Base-by-base conservation (phyloP, 2,797 vertebrate species). In the Ctenopoma kingsleyae region DNA sequence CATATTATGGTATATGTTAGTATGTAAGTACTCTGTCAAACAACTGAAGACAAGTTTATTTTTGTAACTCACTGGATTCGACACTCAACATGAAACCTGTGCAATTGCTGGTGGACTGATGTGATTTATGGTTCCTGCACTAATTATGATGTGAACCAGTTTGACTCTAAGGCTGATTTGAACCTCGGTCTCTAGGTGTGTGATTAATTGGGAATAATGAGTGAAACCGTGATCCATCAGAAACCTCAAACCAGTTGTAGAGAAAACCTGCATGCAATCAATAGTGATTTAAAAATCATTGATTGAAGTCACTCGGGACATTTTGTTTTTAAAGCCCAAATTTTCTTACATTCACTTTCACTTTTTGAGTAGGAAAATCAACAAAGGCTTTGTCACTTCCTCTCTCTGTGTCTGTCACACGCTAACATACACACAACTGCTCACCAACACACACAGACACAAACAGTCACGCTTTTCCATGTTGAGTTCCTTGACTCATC, bases 401-500 rank as follows among this genome's bases (percentile, higher is more conserved):
- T 50, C 44, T 67, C 49, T 76, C 44, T 78, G 48, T 76, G 61
- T 61, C 47, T 55, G 59, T 67, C 55, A 59, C 57, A 56, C 60
- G 16, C 53, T 38, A 36, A 51, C 60, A 55, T 68, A 41, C 57
- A 50, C 52, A 46, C 67, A 25, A 36, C 36, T 36, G 69, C 55
- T 40, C 43, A 46, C 51, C 43, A 53, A 71, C 68, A 16, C 35
- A 76, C 75, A 16, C 35, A 36, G 11, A 82, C 75, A 66, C 71
- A 35, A 75, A 68, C 81, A 88, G 87, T 84, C 85, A 59, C 49
- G 77, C 78, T 87, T 90, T 94, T 94, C 91, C 90, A 86, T 91
- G 90, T 93, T 92, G 86, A 87, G 90, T 76, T 90, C 89, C 88
- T 87, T 88, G 89, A 91, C 87, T 83, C 25, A 82, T 84, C 85